Evolutionary conservation across 37 sponge, comb jelly and placozoan species (phyloP).

Genomic region (Diacarnus erythraeanus): DNA sequence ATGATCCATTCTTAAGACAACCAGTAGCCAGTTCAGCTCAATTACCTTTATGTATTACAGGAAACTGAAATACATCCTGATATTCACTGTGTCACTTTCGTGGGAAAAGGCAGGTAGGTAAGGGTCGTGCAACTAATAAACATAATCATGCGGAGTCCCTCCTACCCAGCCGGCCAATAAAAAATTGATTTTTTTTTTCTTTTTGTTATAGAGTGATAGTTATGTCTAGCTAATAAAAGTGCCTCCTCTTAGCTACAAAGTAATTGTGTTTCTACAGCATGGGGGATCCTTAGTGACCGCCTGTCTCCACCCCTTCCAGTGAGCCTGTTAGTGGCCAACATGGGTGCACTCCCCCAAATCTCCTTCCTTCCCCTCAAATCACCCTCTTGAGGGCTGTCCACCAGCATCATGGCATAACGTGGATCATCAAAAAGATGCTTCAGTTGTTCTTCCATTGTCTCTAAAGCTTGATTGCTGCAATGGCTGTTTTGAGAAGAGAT

Average conservation of each 20-base stretch:
- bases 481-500: neutral
- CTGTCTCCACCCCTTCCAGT: neutral
- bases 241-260: neutral
- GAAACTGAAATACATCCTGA: too few relatives aligned
- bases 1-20: neutral
- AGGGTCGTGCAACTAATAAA: too few relatives aligned
- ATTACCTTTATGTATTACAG: too few relatives aligned
- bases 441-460: neutral
- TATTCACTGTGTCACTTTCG: too few relatives aligned
- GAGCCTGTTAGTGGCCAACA: neutral
- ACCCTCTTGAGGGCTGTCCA: neutral
- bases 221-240: neutral
- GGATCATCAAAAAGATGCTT: constrained; percentile 56
- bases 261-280: neutral
- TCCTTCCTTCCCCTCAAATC: neutral
- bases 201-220: neutral
- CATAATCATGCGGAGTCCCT: too few relatives aligned
- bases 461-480: neutral
- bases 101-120: too few relatives aligned
- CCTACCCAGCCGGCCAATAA: too few relatives aligned
- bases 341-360: constrained; percentile 3
- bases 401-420: constrained; percentile 20
- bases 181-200: neutral
- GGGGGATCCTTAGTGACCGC: neutral
- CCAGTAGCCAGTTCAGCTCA: too few relatives aligned